Base-by-base conservation (phyloP, 1,140 invertebrate genomes). In the Drosophila sp. region DNA sequence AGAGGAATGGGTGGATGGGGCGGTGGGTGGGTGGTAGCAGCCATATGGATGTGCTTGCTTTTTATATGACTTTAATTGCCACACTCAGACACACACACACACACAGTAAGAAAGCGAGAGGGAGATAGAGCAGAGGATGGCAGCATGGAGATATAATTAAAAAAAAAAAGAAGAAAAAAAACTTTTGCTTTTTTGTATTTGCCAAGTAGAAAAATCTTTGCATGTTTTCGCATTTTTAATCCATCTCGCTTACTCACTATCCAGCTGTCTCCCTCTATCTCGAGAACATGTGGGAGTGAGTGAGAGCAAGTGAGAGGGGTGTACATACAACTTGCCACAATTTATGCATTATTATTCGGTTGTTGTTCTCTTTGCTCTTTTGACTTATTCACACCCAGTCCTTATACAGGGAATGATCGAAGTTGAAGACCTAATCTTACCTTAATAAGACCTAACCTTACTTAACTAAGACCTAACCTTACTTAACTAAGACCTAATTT, bases 261-360 rank as follows among this genome's bases (percentile, higher is more conserved):
- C 6, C 25, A n/a, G 7, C 44, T 35, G n/a, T 40, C 10, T 44
- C n/a, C 23, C 17, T 25, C 1, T 23, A 17, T 23, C 6, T 7
- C 5, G n/a, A 23, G 41, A 17, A 11, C 3, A 3, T 17, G 3
- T 17, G 17, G 25, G 27, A 55, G 41, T 29, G 54, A 25, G 57
- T n/a, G 10, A 33, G 41, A 4, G 32, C 25, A 3, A 30, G 7
- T 41, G 7, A 0, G 10, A 40, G 32, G 38, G 57, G 35, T 1
- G 25, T 29, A 35, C 58, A 35, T 17, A 69, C 64, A 76, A 70
- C 66, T 70, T 77, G 76, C 74, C 73, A 72, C 76, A 78, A 78
- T 71, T 78, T 78, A 78, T 76, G 68, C 68, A 78, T 77, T 78
- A 78, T 78, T 78, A 77, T 78, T 58, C 66, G 57, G 40, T 41